These are phyloP conservation scores for Oxygymnocypris stewartii DNA, from an alignment of 2,113 vertebrate genomes.

Conservation along the genomic window DNA sequence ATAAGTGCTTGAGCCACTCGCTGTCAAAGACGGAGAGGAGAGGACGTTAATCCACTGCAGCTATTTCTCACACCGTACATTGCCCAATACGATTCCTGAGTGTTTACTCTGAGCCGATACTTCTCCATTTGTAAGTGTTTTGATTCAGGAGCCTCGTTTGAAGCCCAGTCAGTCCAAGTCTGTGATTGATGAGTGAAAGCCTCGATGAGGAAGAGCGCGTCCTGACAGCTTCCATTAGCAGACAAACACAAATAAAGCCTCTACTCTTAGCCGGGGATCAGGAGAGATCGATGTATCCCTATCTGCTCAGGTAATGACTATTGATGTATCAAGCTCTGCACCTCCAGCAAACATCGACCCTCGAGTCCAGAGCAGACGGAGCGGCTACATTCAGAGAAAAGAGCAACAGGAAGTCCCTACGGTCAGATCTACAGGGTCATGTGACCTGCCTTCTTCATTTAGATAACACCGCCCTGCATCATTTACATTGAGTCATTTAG, in stretches of 20 bases:
- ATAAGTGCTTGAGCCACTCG: not conserved
- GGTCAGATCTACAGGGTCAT: not conserved
- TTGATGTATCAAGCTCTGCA: constrained; percentile 1
- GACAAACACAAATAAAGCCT: not conserved
- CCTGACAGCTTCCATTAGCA: constrained; percentile 10
- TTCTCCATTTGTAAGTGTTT: not conserved
- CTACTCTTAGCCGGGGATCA: not conserved
- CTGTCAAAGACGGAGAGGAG: not conserved
- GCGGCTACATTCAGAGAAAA: not conserved
- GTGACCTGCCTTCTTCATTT: not conserved
- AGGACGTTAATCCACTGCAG: not conserved
- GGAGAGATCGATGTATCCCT: constrained; percentile 20
- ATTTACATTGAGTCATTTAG: too few species aligned
- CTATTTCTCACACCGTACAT: not conserved
- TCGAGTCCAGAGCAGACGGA: not conserved
- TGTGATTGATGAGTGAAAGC: not conserved
- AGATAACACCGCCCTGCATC: not conserved
- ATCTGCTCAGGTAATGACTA: constrained; percentile 35
- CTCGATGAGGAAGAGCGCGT: not conserved
- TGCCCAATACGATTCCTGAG: not conserved
- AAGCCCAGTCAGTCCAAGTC: not conserved
- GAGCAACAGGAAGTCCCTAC: not conserved
- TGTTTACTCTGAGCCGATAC: not conserved
- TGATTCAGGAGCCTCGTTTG: not conserved
- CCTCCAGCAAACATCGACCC: not conserved